Conservation (phyloP, 2,797 vertebrate genomes). For the Chanos chanos region DNA sequence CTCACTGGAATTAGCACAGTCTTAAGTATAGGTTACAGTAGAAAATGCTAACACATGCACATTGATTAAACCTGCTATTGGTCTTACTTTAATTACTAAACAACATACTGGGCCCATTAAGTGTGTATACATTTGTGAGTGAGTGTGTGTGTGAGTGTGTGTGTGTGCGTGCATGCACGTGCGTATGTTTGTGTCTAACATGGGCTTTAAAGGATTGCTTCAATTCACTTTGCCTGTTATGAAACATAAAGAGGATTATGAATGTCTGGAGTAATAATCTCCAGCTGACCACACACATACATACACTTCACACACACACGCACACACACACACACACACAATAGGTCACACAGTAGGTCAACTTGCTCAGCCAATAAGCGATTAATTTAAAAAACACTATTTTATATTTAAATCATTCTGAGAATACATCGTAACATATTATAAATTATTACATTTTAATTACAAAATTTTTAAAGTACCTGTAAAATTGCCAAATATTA, state of each 20-base stretch:
- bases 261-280: constrained; percentile 44
- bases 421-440: too few relatives aligned
- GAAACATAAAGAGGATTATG: constrained; percentile 50
- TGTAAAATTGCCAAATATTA: too few relatives aligned
- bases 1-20: too few relatives aligned
- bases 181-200: constrained; percentile 41
- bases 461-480: too few relatives aligned
- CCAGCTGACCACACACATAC: constrained; percentile 16
- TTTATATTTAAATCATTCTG: too few relatives aligned
- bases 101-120: background rate
- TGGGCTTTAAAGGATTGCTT: constrained; percentile 46
- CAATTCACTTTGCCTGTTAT: constrained; percentile 39
- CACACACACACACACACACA: constrained; percentile 9
- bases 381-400: background rate
- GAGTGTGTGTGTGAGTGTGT: constrained; percentile 1
- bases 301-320: background rate
- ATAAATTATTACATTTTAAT: too few relatives aligned
- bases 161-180: constrained; percentile 7
- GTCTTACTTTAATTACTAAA: too few relatives aligned
- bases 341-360: constrained; percentile 27
- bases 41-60: too few relatives aligned
- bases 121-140: background rate
- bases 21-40: too few relatives aligned
- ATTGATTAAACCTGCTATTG: too few relatives aligned
- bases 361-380: constrained; percentile 29